Base-by-base conservation (phyloP, 2,888 invertebrate genomes). In the Chymomyza caudatula region DNA sequence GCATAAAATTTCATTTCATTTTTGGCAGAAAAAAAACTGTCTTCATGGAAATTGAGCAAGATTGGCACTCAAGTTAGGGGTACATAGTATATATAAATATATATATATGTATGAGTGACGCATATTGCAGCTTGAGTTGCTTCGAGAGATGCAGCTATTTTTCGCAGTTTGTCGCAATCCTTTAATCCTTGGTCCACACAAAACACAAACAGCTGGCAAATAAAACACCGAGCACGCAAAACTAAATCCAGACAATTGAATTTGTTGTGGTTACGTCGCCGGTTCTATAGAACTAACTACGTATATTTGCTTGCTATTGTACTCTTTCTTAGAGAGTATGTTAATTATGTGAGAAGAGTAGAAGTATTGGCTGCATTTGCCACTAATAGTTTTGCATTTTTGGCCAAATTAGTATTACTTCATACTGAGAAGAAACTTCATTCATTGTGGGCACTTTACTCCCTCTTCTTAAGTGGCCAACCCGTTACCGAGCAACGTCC, bases 171-270 rank as follows among this genome's bases (percentile, higher is more conserved):
- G n/a, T 13, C 0, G 5, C 15, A 51, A 51, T 51, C 51, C 19
- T 20, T 22, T 20, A 51, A 51, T 19, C 51, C 13, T 19, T 4
- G 5, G 1, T 47, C 8, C 20, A n/a, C 25, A 20, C 23, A 47
- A 53, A 59, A 69, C 65, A 43, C 53, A 43, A 65, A 51, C 82
- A 78, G 60, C 69, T 84, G 76, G 43, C 57, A 67, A 47, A 63
- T 58, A 53, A 59, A 51, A 17, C 47, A 47, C 17, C 5, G 15
- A 47, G 15, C 15, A 15, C 47, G 47, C 15, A 47, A 15, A 47
- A 73, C 77, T 72, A 72, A 78, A 76, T 74, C 73, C 82, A 65
- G 72, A 84, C 79, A 80, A 84, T 80, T 81, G 82, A 78, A 76
- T 84, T 78, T 8, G n/a, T 6, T 53, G 23, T 25, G 23, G 53